Percentiles rank a stretch among this genome's conserved stretches.
These are phyloP conservation scores for Deroplatys truncata DNA, from an alignment of 2,888 invertebrate genomes.

Conservation along the genomic window DNA sequence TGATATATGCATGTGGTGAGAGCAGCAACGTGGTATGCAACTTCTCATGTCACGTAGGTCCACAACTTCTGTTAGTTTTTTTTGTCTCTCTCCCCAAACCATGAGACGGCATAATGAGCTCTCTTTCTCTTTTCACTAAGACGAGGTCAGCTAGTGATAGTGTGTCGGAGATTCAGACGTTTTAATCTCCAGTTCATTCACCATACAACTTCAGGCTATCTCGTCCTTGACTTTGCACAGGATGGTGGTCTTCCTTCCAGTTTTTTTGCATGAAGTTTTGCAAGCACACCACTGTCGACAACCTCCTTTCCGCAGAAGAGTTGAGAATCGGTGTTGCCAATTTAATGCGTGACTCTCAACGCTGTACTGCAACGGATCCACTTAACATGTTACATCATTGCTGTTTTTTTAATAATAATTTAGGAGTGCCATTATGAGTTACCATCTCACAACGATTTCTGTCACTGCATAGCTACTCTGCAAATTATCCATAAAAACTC, in stretches of 20 bases:
- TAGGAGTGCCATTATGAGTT: no score
- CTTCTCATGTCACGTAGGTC: no score
- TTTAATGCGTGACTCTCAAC: neutral
- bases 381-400: no score
- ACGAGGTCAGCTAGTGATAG: neutral
- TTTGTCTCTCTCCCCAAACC: no score
- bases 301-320: neutral
- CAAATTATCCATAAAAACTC: no score
- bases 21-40: no score
- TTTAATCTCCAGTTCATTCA: neutral
- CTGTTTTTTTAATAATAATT: no score
- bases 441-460: no score
- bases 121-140: neutral
- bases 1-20: no score
- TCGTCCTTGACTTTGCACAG: neutral
- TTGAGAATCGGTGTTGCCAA: neutral
- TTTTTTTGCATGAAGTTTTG: neutral
- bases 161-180: neutral
- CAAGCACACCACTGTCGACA: neutral
- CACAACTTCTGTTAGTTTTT: no score
- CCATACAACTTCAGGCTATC: neutral
- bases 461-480: no score
- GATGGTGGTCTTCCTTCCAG: neutral
- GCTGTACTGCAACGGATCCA: no score
- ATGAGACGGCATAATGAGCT: neutral